Evolutionary conservation across 2,113 vertebrate species (phyloP).

Genomic region (Lycaon pictus): DNA sequence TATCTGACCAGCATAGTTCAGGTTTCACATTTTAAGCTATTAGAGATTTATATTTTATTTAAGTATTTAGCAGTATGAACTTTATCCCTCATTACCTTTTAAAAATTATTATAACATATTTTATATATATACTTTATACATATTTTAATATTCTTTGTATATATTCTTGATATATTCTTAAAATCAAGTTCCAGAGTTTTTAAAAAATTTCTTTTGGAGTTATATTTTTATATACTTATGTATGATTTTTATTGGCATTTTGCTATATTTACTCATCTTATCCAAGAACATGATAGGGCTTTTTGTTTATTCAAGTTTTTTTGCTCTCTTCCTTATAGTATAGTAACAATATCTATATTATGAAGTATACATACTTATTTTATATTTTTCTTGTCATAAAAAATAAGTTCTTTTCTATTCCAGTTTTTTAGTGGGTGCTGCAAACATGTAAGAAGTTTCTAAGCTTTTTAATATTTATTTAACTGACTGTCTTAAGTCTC

Average conservation of each 20-base stretch:
- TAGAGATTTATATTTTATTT: not conserved
- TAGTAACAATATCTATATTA: not conserved
- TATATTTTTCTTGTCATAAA: not conserved
- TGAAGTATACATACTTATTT: not conserved
- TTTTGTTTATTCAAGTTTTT: not conserved
- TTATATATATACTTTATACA: not conserved
- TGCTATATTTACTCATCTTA: not conserved
- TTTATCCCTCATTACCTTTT: not conserved
- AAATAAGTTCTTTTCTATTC: not conserved
- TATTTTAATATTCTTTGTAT: not conserved
- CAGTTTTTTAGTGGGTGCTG: not conserved
- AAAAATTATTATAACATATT: not conserved
- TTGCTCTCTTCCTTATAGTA: not conserved
- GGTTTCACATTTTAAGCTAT: not conserved
- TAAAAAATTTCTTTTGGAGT: not conserved
- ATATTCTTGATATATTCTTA: conserved; percentile 12
- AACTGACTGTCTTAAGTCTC: not conserved
- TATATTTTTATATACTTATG: not conserved
- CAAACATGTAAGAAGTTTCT: not conserved
- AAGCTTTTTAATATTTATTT: not conserved
- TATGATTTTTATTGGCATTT: not conserved
- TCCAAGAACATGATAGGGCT: not conserved
- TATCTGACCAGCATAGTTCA: not conserved
- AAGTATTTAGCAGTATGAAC: not conserved
- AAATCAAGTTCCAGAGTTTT: not conserved